A percentile compares a stretch with the other conserved stretches of the same genome.
Conservation (phyloP, 2,888 invertebrate species). For the Flabesymbios commensalis region DNA sequence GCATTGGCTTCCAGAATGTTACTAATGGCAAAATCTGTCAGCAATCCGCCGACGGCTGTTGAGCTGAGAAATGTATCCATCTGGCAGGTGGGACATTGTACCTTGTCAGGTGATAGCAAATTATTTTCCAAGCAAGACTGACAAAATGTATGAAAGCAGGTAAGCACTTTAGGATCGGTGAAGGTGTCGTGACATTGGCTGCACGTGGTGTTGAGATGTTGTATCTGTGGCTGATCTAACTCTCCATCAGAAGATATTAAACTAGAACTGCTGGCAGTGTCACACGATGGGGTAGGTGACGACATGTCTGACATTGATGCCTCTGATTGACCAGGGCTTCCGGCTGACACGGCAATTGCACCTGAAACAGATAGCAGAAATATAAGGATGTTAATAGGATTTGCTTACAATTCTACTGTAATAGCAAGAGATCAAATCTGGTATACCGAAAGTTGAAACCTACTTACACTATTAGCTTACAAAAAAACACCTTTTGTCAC, state of each 20-base stretch:
- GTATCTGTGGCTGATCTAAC: no score
- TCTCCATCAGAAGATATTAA: no score
- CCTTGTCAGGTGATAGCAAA: conserved; percentile 69
- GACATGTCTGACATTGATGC: conserved; percentile 39
- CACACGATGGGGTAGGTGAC: conserved; percentile 56
- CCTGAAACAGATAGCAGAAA: no score
- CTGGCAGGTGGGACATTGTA: conserved; percentile 74
- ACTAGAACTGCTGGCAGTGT: conserved; percentile 32
- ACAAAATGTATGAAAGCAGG: conserved; percentile 76
- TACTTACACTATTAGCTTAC: no score
- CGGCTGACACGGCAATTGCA: no score
- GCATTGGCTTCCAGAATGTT: conserved; percentile 62
- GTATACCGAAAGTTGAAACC: no score
- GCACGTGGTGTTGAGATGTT: conserved; percentile 63
- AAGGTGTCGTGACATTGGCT: conserved; percentile 76
- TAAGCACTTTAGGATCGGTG: conserved; percentile 57
- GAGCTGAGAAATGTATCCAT: conserved; percentile 51
- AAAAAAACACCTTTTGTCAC: no score
- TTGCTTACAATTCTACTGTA: no score
- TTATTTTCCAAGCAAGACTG: conserved; percentile 77
- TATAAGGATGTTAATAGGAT: no score
- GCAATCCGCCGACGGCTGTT: conserved; percentile 69
- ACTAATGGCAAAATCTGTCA: conserved; percentile 70
- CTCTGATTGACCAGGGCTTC: no score
- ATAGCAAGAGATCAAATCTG: no score